Evolutionary conservation across 2,888 invertebrate genomes (phyloP).

Genomic region (Pammene fasciana): DNA sequence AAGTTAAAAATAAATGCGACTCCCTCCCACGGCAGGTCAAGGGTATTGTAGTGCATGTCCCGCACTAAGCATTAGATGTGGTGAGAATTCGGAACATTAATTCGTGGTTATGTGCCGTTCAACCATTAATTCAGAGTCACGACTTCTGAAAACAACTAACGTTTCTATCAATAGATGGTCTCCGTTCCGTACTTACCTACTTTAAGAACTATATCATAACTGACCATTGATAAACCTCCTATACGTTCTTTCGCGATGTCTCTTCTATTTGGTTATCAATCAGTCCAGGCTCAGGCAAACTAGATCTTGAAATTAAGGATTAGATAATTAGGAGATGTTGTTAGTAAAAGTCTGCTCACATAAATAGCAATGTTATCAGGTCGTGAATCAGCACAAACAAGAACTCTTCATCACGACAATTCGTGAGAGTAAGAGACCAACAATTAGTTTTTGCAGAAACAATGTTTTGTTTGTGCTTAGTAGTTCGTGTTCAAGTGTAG

Average conservation of each 20-base stretch:
- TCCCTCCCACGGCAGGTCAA: conserved; percentile 73
- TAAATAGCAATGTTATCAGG: conserved; percentile 64
- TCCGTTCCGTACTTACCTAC: no score
- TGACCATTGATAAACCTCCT: neutral
- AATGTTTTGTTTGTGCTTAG: conserved; percentile 30
- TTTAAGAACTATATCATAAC: neutral
- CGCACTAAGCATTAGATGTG: conserved; percentile 42
- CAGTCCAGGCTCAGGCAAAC: no score
- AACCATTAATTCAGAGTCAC: conserved; percentile 46
- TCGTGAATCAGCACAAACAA: conserved; percentile 68
- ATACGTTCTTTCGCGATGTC: no score
- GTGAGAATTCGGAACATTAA: conserved; percentile 50
- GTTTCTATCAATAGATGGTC: no score
- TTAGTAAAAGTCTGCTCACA: conserved; percentile 58
- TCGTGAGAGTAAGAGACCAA: conserved; percentile 52
- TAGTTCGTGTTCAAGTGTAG: conserved; percentile 11
- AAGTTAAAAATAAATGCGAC: conserved; percentile 68
- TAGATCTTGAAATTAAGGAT: conserved; percentile 8
- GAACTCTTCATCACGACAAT: conserved; percentile 66
- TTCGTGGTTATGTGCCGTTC: conserved; percentile 42
- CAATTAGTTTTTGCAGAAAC: conserved; percentile 24
- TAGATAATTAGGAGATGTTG: conserved; percentile 23
- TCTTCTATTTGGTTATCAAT: no score
- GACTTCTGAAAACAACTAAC: conserved; percentile 44
- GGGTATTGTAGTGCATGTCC: conserved; percentile 53